Evolutionary conservation across 1,140 invertebrate genomes (phyloP).

Genomic region (Pachypeltis micranthus): DNA sequence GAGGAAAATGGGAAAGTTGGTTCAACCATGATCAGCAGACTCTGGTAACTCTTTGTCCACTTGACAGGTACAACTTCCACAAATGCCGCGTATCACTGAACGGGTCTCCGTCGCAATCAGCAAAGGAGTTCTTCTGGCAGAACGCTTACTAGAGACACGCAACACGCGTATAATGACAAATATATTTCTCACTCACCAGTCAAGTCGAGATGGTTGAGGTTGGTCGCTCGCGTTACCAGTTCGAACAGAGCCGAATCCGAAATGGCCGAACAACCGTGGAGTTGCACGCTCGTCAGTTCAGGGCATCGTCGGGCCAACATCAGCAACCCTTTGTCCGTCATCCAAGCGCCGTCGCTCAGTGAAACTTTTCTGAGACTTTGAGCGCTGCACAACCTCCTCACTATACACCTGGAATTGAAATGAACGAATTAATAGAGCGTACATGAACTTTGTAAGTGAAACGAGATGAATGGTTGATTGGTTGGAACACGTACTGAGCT

Average conservation of each 20-base stretch:
- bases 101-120: no score
- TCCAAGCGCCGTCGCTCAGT: conserved; percentile 55
- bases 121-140: no score
- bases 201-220: conserved; percentile 59
- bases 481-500: no score
- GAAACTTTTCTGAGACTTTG: conserved; percentile 48
- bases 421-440: conserved; percentile 2
- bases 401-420: conserved; percentile 37
- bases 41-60: no score
- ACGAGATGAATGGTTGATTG: no score
- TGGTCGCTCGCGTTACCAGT: conserved; percentile 49
- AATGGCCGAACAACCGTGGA: conserved; percentile 54
- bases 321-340: conserved; percentile 61
- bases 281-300: conserved; percentile 55
- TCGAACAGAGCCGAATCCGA: conserved; percentile 54
- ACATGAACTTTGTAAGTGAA: no score
- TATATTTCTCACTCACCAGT: conserved; percentile 41
- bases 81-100: no score
- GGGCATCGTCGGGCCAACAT: conserved; percentile 56
- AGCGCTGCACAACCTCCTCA: conserved; percentile 44
- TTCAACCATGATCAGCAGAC: no score
- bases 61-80: no score
- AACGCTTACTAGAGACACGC: no score
- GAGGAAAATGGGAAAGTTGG: no score
- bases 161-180: not conserved